These are phyloP conservation scores for Nowickia ferox DNA, from an alignment of 2,888 invertebrate species.

Conservation along the genomic window DNA sequence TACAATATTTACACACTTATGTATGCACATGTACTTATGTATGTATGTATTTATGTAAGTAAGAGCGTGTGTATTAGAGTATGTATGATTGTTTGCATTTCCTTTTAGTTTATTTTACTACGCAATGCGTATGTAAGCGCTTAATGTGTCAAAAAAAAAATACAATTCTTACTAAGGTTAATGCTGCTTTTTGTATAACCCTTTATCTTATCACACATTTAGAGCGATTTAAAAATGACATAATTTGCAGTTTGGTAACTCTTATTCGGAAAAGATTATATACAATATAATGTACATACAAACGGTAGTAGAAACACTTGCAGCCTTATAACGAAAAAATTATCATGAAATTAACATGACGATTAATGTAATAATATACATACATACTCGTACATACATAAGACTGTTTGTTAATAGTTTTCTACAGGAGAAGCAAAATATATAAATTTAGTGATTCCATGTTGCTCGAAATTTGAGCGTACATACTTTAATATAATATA, in stretches of 20 bases:
- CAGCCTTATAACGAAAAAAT: no score
- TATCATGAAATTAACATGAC: no score
- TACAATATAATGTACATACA: not conserved
- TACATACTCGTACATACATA: no score
- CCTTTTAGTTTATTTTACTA: conserved; percentile 10
- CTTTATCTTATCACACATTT: not conserved
- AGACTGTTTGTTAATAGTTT: no score
- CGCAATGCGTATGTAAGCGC: conserved; percentile 34
- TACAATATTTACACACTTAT: no score
- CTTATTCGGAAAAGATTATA: not conserved
- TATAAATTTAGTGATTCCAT: no score
- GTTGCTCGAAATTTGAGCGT: no score
- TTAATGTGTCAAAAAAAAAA: conserved; percentile 52
- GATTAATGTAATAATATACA: no score
- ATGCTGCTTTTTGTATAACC: not conserved
- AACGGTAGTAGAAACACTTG: no score
- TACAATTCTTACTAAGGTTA: conserved; percentile 16
- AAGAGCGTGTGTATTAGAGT: not conserved
- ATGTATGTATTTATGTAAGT: not conserved
- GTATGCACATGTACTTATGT: not conserved
- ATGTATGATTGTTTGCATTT: conserved; percentile 16
- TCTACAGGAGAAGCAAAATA: no score
- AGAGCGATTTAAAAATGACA: not conserved
- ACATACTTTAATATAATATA: no score
- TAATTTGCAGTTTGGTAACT: not conserved